Conservation (phyloP, 2,888 invertebrate genomes). For the Lasioglossum pauxillum region DNA sequence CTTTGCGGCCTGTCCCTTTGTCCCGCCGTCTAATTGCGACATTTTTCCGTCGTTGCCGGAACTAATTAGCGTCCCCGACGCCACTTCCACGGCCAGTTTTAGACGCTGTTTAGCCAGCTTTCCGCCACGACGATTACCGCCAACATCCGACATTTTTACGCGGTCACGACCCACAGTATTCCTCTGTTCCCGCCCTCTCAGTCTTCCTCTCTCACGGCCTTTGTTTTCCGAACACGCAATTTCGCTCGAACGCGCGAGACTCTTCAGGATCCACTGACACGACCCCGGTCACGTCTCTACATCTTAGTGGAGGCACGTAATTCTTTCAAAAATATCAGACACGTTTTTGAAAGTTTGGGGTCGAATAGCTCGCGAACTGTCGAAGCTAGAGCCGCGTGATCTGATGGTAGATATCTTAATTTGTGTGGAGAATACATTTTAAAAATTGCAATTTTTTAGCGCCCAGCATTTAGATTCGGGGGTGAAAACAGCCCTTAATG, state of each 20-base stretch:
- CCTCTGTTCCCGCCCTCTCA: background rate
- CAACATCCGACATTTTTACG: slow-evolving; percentile 32
- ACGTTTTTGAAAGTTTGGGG: too few species aligned
- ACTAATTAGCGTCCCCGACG: slow-evolving; percentile 61
- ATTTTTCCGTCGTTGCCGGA: slow-evolving; percentile 61
- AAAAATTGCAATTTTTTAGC: too few species aligned
- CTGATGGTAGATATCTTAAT: too few species aligned
- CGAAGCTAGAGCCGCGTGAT: too few species aligned
- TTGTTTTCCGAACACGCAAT: slow-evolving; percentile 40
- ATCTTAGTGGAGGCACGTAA: too few species aligned
- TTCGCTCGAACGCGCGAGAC: slow-evolving; percentile 10
- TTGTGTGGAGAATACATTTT: too few species aligned
- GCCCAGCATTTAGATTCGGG: too few species aligned
- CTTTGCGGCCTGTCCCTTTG: background rate
- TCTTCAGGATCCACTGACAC: slow-evolving; percentile 13
- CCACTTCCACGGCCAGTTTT: slow-evolving; percentile 39
- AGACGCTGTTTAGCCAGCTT: slow-evolving; percentile 31
- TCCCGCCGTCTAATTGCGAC: slow-evolving; percentile 57
- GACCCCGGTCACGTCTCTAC: too few species aligned
- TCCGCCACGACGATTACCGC: slow-evolving; percentile 46
- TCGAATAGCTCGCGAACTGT: too few species aligned
- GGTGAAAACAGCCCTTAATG: too few species aligned
- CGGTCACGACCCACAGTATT: slow-evolving; percentile 13
- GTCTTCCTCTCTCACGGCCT: background rate
- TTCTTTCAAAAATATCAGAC: too few species aligned